These are phyloP conservation scores for Rousettus madagascariensis DNA, from an alignment of 2,797 vertebrate genomes.

Conservation along the genomic window DNA sequence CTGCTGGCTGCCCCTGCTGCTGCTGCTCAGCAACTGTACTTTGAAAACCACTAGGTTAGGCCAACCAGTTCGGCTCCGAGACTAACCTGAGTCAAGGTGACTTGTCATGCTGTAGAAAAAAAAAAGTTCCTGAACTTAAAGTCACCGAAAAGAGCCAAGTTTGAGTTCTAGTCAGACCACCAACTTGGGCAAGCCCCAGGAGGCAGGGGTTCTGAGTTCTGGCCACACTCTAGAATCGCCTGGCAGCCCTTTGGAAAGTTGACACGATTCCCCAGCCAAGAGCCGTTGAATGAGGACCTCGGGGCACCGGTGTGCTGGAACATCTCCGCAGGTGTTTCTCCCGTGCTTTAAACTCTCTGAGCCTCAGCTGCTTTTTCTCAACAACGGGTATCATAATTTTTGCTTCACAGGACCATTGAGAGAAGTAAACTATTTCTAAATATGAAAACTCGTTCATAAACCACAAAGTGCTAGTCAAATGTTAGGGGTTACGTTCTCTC, in stretches of 20 bases:
- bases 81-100: background rate
- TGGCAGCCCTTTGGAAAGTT: background rate
- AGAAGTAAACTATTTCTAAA: background rate
- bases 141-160: background rate
- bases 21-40: background rate
- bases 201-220: background rate
- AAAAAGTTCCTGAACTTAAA: background rate
- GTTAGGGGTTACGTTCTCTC: background rate
- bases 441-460: background rate
- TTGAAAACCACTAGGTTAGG: background rate
- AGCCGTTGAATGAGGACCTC: background rate
- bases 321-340: background rate
- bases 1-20: no score
- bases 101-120: background rate
- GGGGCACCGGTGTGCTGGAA: fast-evolving
- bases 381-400: background rate
- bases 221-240: background rate
- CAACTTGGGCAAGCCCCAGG: background rate
- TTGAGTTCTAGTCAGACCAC: background rate
- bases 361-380: background rate
- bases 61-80: background rate
- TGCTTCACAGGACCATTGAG: background rate
- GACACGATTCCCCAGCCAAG: background rate
- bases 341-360: background rate
- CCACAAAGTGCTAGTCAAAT: background rate